Evolutionary conservation across 2,113 vertebrate genomes (phyloP), one percentile per base, ranked within the genome.

Genomic region (Trogon surrucura): DNA sequence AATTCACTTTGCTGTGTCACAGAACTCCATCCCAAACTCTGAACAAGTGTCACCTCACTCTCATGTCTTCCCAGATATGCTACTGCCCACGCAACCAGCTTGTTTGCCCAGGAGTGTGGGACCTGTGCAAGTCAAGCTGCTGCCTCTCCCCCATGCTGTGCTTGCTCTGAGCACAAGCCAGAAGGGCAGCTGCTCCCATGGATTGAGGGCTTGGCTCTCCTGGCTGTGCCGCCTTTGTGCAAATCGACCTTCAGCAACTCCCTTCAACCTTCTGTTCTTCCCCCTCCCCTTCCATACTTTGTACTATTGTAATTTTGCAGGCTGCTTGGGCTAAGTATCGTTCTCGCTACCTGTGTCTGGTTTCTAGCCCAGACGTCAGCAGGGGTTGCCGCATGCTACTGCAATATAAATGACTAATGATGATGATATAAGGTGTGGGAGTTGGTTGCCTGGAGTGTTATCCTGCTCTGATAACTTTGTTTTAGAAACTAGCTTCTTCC

Each of bases 371-470:
- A 89, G 94, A 87, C 66, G 50, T 95, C 96, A 95, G 95, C 96
- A 95, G 96, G 96, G 93, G 96, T 91, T 96, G 94, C 96, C 10
- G 22, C 95, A 95, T 91, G 94, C 93, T 97, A 93, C 94, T 97
- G 91, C 93, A 95, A 96, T 96, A 94, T 89, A 95, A 96, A 95
- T 97, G 96, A 97, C 93, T 97, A 96, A 97, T 92, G 95, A 85
- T 89, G 78, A 94, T 93, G 95, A 93, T 95, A 95, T 95, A 97
- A 97, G 80, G 89, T 89, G 96, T 95, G 86, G 96, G 96, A 95
- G 94, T 89, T 87, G 77, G 86, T 95, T 95, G 95, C 96, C 95
- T 97, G 91, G 93, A 92, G 95, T 50, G 84, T 84, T 95, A 95
- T 93, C 93, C 91, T 95, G 89, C 89, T 96, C 96, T 69, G 77